Conservation (phyloP, 2,888 invertebrate species). For the Geophilus truncorum region DNA sequence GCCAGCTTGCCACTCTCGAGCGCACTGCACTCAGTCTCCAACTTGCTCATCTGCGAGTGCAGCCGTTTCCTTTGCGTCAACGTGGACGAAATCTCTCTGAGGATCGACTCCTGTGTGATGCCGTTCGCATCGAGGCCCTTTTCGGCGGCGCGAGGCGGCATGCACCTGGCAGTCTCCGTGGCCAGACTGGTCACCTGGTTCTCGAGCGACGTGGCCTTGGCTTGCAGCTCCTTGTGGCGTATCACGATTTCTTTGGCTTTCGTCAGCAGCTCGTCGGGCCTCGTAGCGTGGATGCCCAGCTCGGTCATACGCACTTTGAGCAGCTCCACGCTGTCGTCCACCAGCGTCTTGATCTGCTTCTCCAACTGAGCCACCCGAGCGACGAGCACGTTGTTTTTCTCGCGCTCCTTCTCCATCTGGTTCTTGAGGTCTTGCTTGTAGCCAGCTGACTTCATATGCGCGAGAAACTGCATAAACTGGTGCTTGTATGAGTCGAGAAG, state of each 20-base stretch:
- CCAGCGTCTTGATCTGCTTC: conserved; percentile 85
- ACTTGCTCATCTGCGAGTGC: conserved; percentile 67
- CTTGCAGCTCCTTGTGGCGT: conserved; percentile 85
- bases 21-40: conserved; percentile 74
- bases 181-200: conserved; percentile 60
- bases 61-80: conserved; percentile 76
- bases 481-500: conserved; percentile 77
- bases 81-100: conserved; percentile 80
- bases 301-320: conserved; percentile 86
- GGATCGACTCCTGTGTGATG: conserved; percentile 67
- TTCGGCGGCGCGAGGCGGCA: too few relatives aligned
- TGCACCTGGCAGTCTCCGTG: too few relatives aligned
- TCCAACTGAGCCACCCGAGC: conserved; percentile 83
- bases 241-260: conserved; percentile 74
- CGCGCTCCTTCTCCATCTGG: conserved; percentile 78
- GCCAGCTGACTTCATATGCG: conserved; percentile 72
- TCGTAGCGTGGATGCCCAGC: conserved; percentile 71
- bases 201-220: conserved; percentile 79
- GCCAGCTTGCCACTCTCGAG: not conserved
- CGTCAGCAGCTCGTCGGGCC: conserved; percentile 75
- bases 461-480: conserved; percentile 78
- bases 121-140: conserved; percentile 59
- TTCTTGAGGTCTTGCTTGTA: conserved; percentile 66
- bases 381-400: conserved; percentile 73
- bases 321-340: conserved; percentile 83